Base-by-base conservation (phyloP, 1,140 invertebrate genomes). In the Ceratosolen solmsi region DNA sequence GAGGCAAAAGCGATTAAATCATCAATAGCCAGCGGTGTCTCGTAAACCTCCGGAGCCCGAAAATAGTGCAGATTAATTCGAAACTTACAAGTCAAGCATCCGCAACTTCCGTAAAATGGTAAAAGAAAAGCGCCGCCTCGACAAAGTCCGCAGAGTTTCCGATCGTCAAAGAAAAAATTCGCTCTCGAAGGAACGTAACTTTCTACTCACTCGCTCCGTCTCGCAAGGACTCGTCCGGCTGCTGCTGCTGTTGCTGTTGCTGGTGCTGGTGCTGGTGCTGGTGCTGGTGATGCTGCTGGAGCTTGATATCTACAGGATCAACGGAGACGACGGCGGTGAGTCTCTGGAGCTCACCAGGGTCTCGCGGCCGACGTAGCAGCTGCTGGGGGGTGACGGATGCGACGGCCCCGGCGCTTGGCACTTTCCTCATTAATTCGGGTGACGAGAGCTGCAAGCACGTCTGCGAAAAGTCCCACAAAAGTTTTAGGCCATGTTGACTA, bases 401-500 rank as follows among this genome's bases (percentile, higher is more conserved):
- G 7, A 73, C 68, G 65, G 17, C 41, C 30, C 65, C 90, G n/a
- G 89, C 89, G 41, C 90, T 91, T 72, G 91, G 89, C 81, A 91
- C 80, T 87, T 92, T 92, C 84, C 90, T 87, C 86, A 90, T 90
- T 41, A 92, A 78, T 85, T 91, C 91, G 27, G 90, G 90, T 4
- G 91, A 91, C 22, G 91, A 91, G 51, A 91, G 84, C 82, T 91
- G 90, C n/a, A 91, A 82, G 84, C 91, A 91, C 63, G 90, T 92
- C 91, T 92, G 84, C 9, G 85, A 82, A 80, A 73, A 80, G 49
- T 36, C 56, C 30, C 22, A 22, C 20, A 36, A 70, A 76, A 76
- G 13, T 27, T 72, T 63, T 74, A 63, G 46, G 56, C 41, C n/a
- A 2, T 25, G 60, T 51, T 20, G 17, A 13, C 25, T 25, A 22